Evolutionary conservation across 1,140 invertebrate genomes (phyloP), one percentile per base, ranked within the genome.

Genomic region (Microplitis demolitor): DNA sequence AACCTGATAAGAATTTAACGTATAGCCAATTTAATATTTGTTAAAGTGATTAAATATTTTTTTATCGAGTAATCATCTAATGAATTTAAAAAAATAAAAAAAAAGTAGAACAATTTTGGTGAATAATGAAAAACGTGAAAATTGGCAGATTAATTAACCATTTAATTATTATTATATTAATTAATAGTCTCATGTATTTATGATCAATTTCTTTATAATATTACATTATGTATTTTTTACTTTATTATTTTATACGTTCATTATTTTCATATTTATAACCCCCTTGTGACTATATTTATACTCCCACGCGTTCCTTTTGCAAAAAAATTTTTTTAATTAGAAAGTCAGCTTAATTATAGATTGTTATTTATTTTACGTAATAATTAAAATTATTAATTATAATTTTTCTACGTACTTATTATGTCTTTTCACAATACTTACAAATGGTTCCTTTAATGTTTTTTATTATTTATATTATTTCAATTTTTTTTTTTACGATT

Each of bases 301-400:
- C 45, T 61, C 54, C 37, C 54, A 61, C 77, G 64, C 75, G 74
- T 81, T 74, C 74, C 78, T 61, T 82, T 69, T 81, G 80, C 78
- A 82, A 80, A 83, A 81, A 78, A 71, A 77, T 74, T 77, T 45
- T 45, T 9, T 3, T 76, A 73, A 78, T 83, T 82, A 81, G 78
- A 84, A 84, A 82, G 82, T 77, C 69, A 51, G 76, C 72, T 78
- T 83, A 82, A 78, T 68, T 51, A 71, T 75, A 68, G 70, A 64
- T 14, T 63, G 39, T n/a, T 45, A 45, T 6, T 45, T 45, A 45
- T 11, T 45, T 45, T 45, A 45, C 6, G 39, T 45, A 45, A 9
- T 45, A 45, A 16, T 69, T 33, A 45, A 61, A 61, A 39, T 16
- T 61, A 39, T 16, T 31, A 34, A 61, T 53, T 62, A n/a, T 63